Conservation (phyloP, 2,888 invertebrate species). For the Phrixothrix hirtus region DNA sequence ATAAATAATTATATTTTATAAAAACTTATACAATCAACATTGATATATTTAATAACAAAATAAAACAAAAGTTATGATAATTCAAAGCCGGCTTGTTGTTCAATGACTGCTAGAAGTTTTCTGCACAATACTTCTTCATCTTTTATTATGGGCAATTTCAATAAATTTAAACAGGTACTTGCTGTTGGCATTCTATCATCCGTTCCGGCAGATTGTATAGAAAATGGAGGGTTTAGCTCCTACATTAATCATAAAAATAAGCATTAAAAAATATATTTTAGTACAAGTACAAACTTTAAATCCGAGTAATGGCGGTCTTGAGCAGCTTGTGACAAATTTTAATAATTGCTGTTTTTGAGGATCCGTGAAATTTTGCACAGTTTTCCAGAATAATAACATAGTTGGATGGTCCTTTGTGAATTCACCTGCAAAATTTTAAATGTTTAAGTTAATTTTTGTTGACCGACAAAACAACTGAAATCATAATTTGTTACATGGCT, state of each 20-base stretch:
- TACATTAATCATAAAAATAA: constrained; percentile 48
- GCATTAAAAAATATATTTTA: neutral
- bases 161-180: constrained; percentile 96
- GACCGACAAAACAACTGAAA: no score
- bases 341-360: constrained; percentile 83
- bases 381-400: constrained; percentile 87
- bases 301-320: constrained; percentile 92
- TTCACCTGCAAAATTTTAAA: constrained; percentile 68
- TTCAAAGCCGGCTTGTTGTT: constrained; percentile 95
- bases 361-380: constrained; percentile 80
- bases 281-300: constrained; percentile 74
- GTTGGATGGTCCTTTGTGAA: constrained; percentile 83
- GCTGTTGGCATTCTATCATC: constrained; percentile 93
- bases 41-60: neutral
- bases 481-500: no score
- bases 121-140: constrained; percentile 75
- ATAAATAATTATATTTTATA: neutral
- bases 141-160: constrained; percentile 91
- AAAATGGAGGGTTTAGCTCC: constrained; percentile 95
- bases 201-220: constrained; percentile 90
- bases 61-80: constrained; percentile 70
- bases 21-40: neutral
- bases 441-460: constrained; percentile 5
- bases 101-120: constrained; percentile 90
- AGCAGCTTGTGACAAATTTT: constrained; percentile 98